phyloP scores from a whole-genome alignment of 2,113 vertebrate genomes.

The Phylloscopus trochiloides region DNA sequence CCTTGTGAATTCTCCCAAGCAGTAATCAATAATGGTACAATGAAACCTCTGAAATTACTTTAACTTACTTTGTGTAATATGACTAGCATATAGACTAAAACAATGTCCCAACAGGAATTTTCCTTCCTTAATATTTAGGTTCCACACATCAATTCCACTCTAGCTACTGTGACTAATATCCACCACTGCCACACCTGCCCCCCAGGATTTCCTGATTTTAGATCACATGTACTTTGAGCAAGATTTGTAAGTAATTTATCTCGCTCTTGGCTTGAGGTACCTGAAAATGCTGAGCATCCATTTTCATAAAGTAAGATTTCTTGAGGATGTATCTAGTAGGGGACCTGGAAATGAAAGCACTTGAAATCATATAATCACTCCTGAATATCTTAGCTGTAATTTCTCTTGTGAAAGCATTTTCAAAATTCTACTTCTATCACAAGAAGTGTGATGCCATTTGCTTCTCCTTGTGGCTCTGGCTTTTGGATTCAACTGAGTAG shows the following conservation, averaged over 20 bases:
- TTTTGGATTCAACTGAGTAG: neutral
- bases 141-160: neutral
- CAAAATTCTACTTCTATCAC: neutral
- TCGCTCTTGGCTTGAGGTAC: neutral
- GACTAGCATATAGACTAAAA: constrained; percentile 7
- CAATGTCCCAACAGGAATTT: neutral
- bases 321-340: neutral
- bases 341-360: neutral
- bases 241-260: neutral
- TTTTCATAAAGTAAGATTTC: neutral
- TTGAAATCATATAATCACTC: neutral
- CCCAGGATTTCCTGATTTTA: neutral
- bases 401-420: neutral
- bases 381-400: neutral
- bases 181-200: neutral
- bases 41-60: neutral
- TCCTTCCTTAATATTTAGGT: constrained; percentile 7
- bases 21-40: neutral
- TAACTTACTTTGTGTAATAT: neutral
- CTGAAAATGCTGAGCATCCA: neutral
- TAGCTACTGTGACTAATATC: neutral
- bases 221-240: neutral
- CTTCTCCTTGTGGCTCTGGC: neutral
- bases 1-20: constrained; percentile 1
- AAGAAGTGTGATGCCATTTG: neutral